Conservation (phyloP, 2,888 invertebrate genomes). For the Calameuta filiformis region DNA sequence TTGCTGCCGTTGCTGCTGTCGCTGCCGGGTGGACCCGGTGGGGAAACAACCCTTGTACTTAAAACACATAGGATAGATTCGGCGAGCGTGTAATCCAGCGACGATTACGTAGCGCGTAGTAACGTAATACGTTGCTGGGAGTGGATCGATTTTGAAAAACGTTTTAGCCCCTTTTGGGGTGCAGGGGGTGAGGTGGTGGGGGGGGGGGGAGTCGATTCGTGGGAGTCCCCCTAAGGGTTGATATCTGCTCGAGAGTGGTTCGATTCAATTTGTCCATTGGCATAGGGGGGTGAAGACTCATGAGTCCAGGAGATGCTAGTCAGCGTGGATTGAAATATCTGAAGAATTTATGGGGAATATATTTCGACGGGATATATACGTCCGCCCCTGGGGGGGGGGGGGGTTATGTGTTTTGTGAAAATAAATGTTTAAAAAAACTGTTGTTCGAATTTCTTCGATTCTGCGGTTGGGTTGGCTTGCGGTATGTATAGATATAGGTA, state of each 20-base stretch:
- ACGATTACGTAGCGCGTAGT: background rate
- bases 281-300: background rate
- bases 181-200: background rate
- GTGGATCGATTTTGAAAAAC: background rate
- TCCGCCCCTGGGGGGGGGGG: background rate
- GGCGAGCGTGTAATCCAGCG: background rate
- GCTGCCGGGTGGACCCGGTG: background rate
- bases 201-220: background rate
- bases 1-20: background rate
- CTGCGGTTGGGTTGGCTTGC: background rate
- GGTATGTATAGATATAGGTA: conserved; percentile 1
- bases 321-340: background rate
- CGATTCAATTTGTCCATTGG: conserved; percentile 46
- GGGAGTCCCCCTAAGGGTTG: background rate
- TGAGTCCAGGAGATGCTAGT: background rate
- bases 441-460: background rate
- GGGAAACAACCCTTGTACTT: background rate
- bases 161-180: background rate
- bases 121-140: background rate
- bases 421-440: background rate
- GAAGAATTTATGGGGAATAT: background rate
- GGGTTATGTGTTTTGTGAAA: background rate
- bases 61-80: background rate
- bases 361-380: background rate
- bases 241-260: background rate